These are phyloP conservation scores for Mus pahari DNA, from an alignment of 2,113 vertebrate species.

Conservation along the genomic window DNA sequence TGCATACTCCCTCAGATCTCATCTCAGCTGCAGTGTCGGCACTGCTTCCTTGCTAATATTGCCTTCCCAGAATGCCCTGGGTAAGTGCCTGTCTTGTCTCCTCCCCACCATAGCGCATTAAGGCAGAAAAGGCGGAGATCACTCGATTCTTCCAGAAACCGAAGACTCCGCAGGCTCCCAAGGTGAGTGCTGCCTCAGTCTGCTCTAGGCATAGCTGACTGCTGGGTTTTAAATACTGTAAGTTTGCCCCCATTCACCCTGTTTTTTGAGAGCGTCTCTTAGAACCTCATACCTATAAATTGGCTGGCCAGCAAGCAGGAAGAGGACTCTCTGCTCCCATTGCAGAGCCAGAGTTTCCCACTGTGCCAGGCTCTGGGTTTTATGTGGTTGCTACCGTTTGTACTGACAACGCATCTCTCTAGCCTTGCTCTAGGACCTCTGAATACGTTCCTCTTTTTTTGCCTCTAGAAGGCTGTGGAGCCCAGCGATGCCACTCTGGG, in stretches of 20 bases:
- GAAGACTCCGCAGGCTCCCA: constrained; percentile 94
- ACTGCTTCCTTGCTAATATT: background rate
- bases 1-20: fast-evolving
- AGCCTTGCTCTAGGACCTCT: background rate
- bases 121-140: constrained; percentile 97
- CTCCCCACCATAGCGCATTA: constrained; percentile 89
- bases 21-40: no score
- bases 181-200: constrained; percentile 87
- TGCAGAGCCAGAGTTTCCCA: background rate
- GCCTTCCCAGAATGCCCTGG: background rate
- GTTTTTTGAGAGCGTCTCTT: background rate
- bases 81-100: background rate
- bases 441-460: background rate
- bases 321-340: background rate
- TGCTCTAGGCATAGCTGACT: background rate
- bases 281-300: background rate
- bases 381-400: background rate
- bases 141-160: constrained; percentile 97
- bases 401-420: background rate
- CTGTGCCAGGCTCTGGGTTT: background rate
- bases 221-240: background rate
- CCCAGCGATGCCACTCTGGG: background rate
- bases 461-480: background rate
- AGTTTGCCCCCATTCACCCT: background rate
- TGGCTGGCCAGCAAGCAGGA: background rate